Evolutionary conservation across 2,888 invertebrate genomes (phyloP).

Genomic region (Meteorus colon): DNA sequence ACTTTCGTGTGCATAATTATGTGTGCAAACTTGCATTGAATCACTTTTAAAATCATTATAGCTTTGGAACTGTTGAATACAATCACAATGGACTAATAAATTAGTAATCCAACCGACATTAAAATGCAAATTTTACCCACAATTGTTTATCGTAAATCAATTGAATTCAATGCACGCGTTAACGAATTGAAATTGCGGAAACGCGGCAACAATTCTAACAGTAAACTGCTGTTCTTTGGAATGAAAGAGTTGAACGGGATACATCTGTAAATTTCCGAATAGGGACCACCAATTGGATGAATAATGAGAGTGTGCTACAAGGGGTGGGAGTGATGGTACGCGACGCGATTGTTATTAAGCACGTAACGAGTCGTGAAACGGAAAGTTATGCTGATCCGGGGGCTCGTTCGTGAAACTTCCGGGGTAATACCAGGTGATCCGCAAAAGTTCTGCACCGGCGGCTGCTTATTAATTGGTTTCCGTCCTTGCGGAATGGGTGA

Average conservation of each 20-base stretch:
- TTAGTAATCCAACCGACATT: too few species aligned
- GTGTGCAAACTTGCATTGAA: too few species aligned
- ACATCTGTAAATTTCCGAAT: neutral
- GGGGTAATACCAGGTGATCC: constrained; percentile 43
- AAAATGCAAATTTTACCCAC: too few species aligned
- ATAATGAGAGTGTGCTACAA: neutral
- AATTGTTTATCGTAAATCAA: neutral
- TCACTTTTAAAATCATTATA: too few species aligned
- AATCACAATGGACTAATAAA: too few species aligned
- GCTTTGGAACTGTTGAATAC: too few species aligned
- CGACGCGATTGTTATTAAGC: constrained; percentile 52
- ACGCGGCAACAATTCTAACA: too few species aligned
- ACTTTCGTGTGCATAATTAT: too few species aligned
- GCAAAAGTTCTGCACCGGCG: constrained; percentile 50
- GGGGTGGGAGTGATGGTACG: constrained; percentile 31
- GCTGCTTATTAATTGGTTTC: constrained; percentile 44
- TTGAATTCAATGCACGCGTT: neutral
- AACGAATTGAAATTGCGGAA: neutral
- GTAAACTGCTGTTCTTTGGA: too few species aligned
- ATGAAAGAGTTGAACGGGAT: neutral
- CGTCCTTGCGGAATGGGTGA: constrained; percentile 1
- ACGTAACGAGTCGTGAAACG: constrained; percentile 48
- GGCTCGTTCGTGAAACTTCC: constrained; percentile 47
- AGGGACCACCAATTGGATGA: neutral
- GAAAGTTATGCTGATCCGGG: constrained; percentile 42